Evolutionary conservation across 2,888 invertebrate genomes (phyloP), one percentile per base, ranked within the genome.

Genomic region (Leptothorax acervorum): DNA sequence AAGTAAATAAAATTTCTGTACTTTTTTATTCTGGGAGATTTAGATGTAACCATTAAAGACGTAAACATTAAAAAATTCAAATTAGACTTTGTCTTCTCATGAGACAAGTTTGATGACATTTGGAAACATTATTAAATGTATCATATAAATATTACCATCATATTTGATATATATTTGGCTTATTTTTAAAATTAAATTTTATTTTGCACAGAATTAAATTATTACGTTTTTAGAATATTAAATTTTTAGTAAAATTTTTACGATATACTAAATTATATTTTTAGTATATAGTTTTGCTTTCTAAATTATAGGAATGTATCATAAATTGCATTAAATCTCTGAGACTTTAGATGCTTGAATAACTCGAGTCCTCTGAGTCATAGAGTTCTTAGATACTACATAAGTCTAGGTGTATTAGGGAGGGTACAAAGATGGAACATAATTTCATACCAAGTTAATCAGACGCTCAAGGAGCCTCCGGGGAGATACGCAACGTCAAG

Each of bases 361-460:
- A n/a, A 31, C 6, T 62, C 48, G 48, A 75, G 42, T 68, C 18
- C 28, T 55, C 66, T 78, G 35, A 11, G 51, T 73, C 28, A 60
- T 74, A 51, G 63, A 28, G 28, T 39, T 55, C 53, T 75, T 45
- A 73, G 35, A 31, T 48, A 73, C 18, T n/a, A 28, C 85, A 53
- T 79, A 57, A 78, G 73, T 42, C 42, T 60, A 42, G 71, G 55
- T 60, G 60, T 62, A 51, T 79, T 42, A 60, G 23, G 48, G 23
- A 35, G 63, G 75, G 51, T 70, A 51, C 60, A 66, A 53, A 60
- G 39, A 55, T 62, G 65, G 83, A 86, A 88, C 48, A 79, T 92
- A 91, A 92, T 93, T 92, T 92, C 90, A 90, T 92, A 91, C 75
- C 90, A 87, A 91, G 91, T 92, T 92, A 92, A 93, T 93, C 92